phyloP scores from a whole-genome alignment of 2,797 vertebrate species.

The Microhierax caerulescens region DNA sequence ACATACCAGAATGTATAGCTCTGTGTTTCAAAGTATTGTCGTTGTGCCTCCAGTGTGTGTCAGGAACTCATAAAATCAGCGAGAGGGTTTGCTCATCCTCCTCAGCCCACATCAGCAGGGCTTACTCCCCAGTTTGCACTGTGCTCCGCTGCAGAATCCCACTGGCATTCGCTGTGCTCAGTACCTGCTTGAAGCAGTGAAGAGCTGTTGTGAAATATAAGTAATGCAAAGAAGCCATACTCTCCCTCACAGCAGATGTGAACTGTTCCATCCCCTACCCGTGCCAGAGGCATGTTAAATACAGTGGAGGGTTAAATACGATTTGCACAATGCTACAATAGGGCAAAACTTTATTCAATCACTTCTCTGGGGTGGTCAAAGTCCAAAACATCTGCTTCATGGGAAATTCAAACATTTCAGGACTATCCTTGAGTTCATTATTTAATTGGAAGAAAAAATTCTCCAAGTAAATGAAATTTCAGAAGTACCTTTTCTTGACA shows the following conservation, averaged over 20 bases:
- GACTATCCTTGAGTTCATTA: not conserved
- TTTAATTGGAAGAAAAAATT: not conserved
- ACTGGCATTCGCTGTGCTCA: not conserved
- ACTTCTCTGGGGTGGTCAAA: not conserved
- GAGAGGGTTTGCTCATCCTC: not conserved
- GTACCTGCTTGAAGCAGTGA: rapidly evolving
- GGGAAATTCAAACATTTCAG: not conserved
- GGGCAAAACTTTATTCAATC: not conserved
- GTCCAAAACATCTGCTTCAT: not conserved
- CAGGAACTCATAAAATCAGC: not conserved
- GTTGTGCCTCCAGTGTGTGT: rapidly evolving
- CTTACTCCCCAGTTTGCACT: not conserved
- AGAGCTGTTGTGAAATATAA: not conserved
- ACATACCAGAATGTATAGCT: not conserved
- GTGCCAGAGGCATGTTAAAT: rapidly evolving
- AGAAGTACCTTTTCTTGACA: not conserved
- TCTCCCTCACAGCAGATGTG: not conserved
- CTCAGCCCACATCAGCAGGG: not conserved
- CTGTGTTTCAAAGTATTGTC: not conserved
- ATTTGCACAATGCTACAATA: not conserved
- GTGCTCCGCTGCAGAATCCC: not conserved
- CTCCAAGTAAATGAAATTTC: not conserved
- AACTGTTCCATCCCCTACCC: not conserved
- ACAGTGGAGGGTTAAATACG: not conserved
- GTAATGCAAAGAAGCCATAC: not conserved